Evolutionary conservation across 2,113 vertebrate species (phyloP).

Genomic region (Melozone crissalis): DNA sequence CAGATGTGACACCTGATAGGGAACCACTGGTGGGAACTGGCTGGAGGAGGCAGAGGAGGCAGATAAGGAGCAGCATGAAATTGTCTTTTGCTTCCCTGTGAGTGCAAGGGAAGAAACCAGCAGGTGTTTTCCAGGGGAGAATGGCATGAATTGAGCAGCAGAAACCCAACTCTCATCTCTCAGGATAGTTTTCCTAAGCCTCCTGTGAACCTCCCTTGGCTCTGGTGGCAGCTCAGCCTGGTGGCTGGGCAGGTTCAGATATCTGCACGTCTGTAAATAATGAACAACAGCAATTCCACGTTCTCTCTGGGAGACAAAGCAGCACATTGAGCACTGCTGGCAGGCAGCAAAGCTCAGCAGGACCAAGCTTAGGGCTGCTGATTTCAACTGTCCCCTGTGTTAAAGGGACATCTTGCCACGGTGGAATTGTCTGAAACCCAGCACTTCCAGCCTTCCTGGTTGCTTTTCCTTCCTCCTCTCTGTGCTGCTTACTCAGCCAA

Average conservation of each 20-base stretch:
- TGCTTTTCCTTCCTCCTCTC: not conserved
- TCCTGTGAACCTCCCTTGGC: constrained; percentile 38
- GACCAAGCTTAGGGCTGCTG: constrained; percentile 2
- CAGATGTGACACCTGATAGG: constrained; percentile 56
- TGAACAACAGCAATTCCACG: constrained; percentile 26
- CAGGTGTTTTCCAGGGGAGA: constrained; percentile 65
- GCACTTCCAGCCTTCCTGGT: not conserved
- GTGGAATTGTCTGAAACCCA: not conserved
- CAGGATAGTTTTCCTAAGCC: constrained; percentile 43
- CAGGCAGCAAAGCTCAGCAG: constrained; percentile 43
- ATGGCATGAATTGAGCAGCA: constrained; percentile 23
- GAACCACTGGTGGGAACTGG: constrained; percentile 56
- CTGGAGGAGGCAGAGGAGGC: constrained; percentile 10
- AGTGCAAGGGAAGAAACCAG: constrained; percentile 40
- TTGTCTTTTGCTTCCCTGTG: constrained; percentile 57
- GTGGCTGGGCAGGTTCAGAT: constrained; percentile 45
- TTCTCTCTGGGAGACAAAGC: constrained; percentile 48
- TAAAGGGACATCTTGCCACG: not conserved
- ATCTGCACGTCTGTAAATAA: constrained; percentile 63
- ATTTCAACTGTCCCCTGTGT: not conserved
- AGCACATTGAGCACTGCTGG: constrained; percentile 51
- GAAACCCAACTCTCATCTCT: constrained; percentile 49
- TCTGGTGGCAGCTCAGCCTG: not conserved
- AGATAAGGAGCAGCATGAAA: constrained; percentile 68
- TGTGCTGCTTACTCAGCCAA: not conserved